Percentiles rank a stretch among this genome's conserved stretches.
These are phyloP conservation scores for Kryptolebias marmoratus DNA, from an alignment of 2,113 vertebrate genomes.

Conservation along the genomic window DNA sequence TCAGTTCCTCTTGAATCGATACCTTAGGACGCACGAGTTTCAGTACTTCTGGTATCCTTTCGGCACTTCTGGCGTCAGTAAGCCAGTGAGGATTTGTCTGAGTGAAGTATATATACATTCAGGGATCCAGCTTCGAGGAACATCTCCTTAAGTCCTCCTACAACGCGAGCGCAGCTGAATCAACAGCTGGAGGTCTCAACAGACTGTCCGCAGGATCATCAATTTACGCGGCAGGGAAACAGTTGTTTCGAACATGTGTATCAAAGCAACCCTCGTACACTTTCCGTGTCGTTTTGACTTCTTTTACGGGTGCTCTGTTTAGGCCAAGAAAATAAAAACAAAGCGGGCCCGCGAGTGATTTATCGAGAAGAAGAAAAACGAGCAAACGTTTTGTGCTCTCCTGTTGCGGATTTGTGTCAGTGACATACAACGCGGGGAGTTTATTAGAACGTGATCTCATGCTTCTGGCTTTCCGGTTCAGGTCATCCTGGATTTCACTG, in stretches of 20 bases:
- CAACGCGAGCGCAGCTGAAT: constrained; percentile 47
- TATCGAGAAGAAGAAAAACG: constrained; percentile 5
- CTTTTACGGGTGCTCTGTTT: neutral
- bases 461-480: constrained; percentile 28
- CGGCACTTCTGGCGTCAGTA: constrained; percentile 24
- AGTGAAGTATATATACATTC: constrained; percentile 37
- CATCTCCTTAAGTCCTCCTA: constrained; percentile 22
- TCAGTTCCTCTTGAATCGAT: constrained; percentile 15
- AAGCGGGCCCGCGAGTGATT: neutral
- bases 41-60: constrained; percentile 16
- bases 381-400: neutral
- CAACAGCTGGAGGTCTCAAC: constrained; percentile 36
- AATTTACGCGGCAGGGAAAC: constrained; percentile 27
- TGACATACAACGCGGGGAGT: constrained; percentile 24
- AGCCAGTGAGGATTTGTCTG: constrained; percentile 33
- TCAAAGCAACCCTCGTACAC: constrained; percentile 4
- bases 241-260: constrained; percentile 7
- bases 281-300: neutral
- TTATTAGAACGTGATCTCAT: constrained; percentile 35
- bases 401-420: constrained; percentile 23
- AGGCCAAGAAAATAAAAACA: constrained; percentile 10
- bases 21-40: constrained; percentile 13
- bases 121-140: constrained; percentile 30
- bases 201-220: constrained; percentile 27
- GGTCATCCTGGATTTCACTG: neutral